Percentiles rank a stretch among this genome's conserved stretches.
These are phyloP conservation scores for Drosophila rellima DNA, from an alignment of 2,888 invertebrate species.

Conservation along the genomic window DNA sequence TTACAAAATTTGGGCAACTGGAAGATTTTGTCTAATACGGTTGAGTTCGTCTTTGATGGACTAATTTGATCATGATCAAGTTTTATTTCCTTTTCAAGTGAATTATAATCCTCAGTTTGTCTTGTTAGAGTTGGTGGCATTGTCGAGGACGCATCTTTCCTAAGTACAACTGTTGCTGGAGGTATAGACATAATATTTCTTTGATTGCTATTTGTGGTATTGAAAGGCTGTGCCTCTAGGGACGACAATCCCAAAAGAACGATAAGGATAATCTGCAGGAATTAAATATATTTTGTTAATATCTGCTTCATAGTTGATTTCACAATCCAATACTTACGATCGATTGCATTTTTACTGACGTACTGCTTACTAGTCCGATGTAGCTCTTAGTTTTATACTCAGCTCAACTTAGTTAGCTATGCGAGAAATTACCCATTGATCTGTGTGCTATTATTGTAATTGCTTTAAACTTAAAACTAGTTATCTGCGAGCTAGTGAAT, in stretches of 20 bases:
- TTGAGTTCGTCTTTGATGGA: neutral
- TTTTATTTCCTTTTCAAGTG: neutral
- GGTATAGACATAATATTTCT: neutral
- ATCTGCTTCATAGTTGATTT: slow-evolving; percentile 1
- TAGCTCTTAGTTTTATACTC: slow-evolving; percentile 53
- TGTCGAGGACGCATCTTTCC: neutral
- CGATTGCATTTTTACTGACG: slow-evolving; percentile 51
- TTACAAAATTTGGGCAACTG: neutral
- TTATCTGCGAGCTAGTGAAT: neutral
- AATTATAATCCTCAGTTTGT: neutral
- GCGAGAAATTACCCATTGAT: slow-evolving; percentile 55
- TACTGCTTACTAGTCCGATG: slow-evolving; percentile 42
- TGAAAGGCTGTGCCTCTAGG: neutral
- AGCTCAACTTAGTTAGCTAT: slow-evolving; percentile 34
- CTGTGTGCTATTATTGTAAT: slow-evolving; percentile 5
- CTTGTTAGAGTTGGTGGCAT: neutral
- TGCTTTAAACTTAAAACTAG: slow-evolving; percentile 2
- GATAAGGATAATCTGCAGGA: slow-evolving; percentile 23
- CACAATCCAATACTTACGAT: slow-evolving; percentile 53
- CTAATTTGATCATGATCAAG: neutral
- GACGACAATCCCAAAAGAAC: slow-evolving; percentile 19
- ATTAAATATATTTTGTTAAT: neutral
- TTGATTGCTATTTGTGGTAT: neutral
- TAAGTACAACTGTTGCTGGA: neutral
- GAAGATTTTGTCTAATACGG: neutral